These are phyloP conservation scores for Urocyon cinereoargenteus DNA, from an alignment of 2,797 vertebrate genomes.

Conservation along the genomic window DNA sequence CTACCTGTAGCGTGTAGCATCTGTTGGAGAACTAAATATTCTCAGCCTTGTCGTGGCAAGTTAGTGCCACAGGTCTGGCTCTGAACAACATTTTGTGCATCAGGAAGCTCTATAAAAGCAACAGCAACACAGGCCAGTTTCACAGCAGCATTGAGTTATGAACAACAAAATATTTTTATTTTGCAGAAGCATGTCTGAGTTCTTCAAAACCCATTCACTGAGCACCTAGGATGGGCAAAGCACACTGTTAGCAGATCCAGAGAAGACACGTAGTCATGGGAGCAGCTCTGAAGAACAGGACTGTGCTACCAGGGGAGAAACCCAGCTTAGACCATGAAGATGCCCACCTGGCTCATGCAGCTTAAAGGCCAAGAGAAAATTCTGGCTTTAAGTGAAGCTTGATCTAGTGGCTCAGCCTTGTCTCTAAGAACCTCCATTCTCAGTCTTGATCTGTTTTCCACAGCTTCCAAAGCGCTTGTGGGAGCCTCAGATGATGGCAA, in stretches of 20 bases:
- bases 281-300: not conserved
- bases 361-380: not conserved
- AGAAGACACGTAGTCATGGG: not conserved
- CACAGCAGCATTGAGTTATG: not conserved
- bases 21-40: not conserved
- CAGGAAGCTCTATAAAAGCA: not conserved
- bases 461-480: not conserved
- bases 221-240: not conserved
- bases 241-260: not conserved
- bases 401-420: not conserved
- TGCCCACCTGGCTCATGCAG: not conserved
- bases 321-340: fast-evolving
- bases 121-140: not conserved
- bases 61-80: no score
- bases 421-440: not conserved
- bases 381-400: not conserved
- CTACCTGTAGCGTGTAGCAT: not conserved
- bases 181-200: not conserved
- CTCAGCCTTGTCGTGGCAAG: not conserved
- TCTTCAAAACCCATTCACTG: not conserved
- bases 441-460: not conserved
- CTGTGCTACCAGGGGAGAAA: not conserved
- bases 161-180: not conserved
- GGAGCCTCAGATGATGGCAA: not conserved
- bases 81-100: not conserved